Conservation (phyloP, 2,888 invertebrate species). For the Drosophila longiperda region DNA sequence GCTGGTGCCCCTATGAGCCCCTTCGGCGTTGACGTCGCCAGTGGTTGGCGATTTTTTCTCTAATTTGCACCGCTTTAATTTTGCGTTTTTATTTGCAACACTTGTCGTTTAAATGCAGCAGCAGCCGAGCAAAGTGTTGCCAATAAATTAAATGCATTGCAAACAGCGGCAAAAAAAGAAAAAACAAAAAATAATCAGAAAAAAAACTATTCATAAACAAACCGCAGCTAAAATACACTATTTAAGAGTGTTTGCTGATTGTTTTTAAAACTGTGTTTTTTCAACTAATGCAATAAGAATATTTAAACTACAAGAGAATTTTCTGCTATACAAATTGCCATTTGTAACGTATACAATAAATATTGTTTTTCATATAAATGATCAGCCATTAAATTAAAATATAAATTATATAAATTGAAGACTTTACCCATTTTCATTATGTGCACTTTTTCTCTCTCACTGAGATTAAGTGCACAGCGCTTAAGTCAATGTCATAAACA, state of each 20-base stretch:
- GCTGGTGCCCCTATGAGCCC: conserved; percentile 37
- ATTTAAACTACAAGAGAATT: neutral
- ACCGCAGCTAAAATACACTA: conserved; percentile 38
- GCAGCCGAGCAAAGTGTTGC: conserved; percentile 73
- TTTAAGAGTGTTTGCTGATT: neutral
- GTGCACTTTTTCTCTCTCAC: neutral
- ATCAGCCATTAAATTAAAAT: neutral
- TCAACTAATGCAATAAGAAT: neutral
- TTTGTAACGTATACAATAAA: neutral
- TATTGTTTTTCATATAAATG: neutral
- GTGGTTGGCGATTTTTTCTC: conserved; percentile 56
- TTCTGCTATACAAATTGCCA: too few species aligned
- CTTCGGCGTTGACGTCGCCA: conserved; percentile 69
- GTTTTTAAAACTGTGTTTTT: neutral
- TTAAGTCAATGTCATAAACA: conserved; percentile 12
- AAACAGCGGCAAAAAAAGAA: conserved; percentile 32
- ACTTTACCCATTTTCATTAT: neutral
- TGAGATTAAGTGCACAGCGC: neutral
- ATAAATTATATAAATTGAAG: neutral
- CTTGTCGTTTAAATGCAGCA: conserved; percentile 79
- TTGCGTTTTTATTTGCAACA: conserved; percentile 79
- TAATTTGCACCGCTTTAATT: conserved; percentile 80
- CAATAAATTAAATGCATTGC: conserved; percentile 73
- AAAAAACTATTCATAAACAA: neutral
- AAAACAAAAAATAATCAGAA: conserved; percentile 9